Conservation (phyloP, 1,140 invertebrate genomes). For the Lepidotrigona ventralis region DNA sequence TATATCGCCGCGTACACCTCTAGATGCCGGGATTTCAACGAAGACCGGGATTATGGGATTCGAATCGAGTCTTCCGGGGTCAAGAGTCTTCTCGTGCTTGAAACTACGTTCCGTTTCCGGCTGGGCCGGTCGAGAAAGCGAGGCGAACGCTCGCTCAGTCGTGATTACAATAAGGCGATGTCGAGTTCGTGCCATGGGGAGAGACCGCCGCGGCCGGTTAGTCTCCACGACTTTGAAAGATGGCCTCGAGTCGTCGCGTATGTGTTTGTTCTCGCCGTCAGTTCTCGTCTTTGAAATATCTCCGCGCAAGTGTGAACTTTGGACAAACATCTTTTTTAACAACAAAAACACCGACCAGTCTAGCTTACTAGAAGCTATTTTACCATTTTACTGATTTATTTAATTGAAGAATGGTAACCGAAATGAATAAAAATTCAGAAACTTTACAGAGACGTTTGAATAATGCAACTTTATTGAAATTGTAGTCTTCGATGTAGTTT, state of each 20-base stretch:
- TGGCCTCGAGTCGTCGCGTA: not conserved
- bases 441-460: too few species aligned
- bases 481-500: too few species aligned
- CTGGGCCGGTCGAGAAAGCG: not conserved
- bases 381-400: too few species aligned
- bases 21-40: constrained; percentile 28
- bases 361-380: too few species aligned
- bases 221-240: not conserved
- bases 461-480: too few species aligned
- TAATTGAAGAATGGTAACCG: too few species aligned
- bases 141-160: constrained; percentile 1
- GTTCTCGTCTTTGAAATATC: not conserved
- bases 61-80: constrained; percentile 42
- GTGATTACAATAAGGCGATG: constrained; percentile 44
- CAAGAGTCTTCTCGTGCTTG: constrained; percentile 37
- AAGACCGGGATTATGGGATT: constrained; percentile 45
- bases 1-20: not conserved
- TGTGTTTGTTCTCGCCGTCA: not conserved
- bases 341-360: too few species aligned
- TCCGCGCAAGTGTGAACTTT: too few species aligned
- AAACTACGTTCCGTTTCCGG: constrained; percentile 32
- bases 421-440: too few species aligned
- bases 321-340: too few species aligned
- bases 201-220: not conserved
- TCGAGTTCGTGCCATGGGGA: constrained; percentile 6